phyloP scores from a whole-genome alignment of 2,797 vertebrate genomes.

The Notolepis coatsorum region DNA sequence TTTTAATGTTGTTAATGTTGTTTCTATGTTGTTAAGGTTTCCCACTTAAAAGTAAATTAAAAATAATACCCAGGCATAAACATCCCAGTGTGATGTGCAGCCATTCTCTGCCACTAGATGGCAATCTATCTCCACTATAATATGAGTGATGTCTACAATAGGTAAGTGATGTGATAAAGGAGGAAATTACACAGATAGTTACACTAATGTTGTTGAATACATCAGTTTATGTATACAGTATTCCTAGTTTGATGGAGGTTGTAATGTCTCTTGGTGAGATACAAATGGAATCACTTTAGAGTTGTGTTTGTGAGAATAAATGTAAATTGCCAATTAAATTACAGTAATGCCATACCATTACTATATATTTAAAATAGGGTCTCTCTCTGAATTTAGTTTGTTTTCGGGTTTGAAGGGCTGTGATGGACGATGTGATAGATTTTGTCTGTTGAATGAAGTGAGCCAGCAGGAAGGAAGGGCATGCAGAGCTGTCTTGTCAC shows the following conservation, averaged over 20 bases:
- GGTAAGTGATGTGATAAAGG: neutral
- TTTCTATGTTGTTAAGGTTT: neutral
- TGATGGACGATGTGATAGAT: constrained; percentile 68
- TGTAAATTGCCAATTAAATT: neutral
- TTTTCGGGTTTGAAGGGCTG: constrained; percentile 63
- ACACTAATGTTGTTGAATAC: constrained; percentile 31
- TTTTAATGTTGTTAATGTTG: neutral
- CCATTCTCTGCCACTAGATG: constrained; percentile 68
- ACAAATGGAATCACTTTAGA: constrained; percentile 20
- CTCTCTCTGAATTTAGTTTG: constrained; percentile 33
- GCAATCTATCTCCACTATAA: constrained; percentile 61
- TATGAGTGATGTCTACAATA: neutral
- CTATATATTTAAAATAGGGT: constrained; percentile 52
- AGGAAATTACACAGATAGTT: constrained; percentile 26
- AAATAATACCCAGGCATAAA: neutral
- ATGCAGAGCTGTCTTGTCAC: constrained; percentile 77
- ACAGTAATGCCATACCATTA: constrained; percentile 58
- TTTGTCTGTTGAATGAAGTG: constrained; percentile 62
- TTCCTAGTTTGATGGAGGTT: constrained; percentile 16
- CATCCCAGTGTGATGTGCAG: constrained; percentile 13
- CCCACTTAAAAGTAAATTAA: constrained; percentile 30
- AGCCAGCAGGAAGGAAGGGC: constrained; percentile 78
- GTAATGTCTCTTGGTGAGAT: constrained; percentile 20
- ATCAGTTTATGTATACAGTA: constrained; percentile 35
- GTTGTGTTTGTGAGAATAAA: constrained; percentile 30